A percentile compares a stretch with the other conserved stretches of the same genome.
Conservation (phyloP, 2,113 vertebrate species). For the Passer montanus region DNA sequence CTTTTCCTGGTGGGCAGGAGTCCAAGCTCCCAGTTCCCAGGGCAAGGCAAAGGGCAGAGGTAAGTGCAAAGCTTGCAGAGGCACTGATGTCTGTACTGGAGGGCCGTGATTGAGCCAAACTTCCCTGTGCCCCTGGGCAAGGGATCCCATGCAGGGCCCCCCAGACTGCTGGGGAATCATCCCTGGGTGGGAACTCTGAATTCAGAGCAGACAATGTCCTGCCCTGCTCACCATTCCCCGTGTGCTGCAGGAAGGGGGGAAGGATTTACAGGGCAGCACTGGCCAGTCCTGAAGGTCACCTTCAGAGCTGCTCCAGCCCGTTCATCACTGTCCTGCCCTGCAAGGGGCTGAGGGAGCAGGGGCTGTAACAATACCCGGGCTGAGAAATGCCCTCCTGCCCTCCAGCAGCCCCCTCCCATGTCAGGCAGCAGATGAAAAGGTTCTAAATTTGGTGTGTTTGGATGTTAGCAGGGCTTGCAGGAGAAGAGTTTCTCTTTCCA, state of each 20-base stretch:
- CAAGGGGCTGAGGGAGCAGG: not conserved
- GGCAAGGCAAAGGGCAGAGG: not conserved
- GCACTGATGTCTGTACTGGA: not conserved
- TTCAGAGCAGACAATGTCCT: not conserved
- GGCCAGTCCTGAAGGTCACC: not conserved
- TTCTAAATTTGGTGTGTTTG: not conserved
- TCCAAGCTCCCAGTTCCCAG: constrained; percentile 13
- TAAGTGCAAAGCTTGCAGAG: not conserved
- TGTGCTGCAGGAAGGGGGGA: not conserved
- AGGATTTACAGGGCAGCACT: not conserved
- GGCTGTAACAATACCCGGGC: not conserved
- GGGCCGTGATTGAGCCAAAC: not conserved
- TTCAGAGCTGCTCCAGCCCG: not conserved
- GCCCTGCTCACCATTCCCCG: not conserved
- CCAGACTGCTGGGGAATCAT: not conserved
- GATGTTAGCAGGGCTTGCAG: not conserved
- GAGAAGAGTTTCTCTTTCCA: not conserved
- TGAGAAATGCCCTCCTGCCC: not conserved
- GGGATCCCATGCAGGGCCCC: not conserved
- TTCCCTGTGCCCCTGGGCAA: not conserved
- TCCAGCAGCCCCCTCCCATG: not conserved
- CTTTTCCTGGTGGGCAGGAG: not conserved
- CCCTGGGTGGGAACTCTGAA: not conserved
- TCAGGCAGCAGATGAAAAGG: not conserved
- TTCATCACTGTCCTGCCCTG: not conserved